These are phyloP conservation scores for Falco naumanni DNA, from an alignment of 2,797 vertebrate genomes.

Conservation along the genomic window DNA sequence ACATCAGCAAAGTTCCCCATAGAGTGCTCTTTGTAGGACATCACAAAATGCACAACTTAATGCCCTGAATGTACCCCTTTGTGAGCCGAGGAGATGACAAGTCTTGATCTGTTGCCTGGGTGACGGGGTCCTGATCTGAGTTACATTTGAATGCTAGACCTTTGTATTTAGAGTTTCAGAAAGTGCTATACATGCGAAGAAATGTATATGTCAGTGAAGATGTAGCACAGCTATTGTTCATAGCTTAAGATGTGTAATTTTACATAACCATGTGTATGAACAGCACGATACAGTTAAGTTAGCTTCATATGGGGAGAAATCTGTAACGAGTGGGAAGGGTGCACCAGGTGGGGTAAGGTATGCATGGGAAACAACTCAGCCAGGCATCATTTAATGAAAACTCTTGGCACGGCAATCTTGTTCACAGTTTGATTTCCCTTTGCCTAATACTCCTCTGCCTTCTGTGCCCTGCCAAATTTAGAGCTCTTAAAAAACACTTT, in stretches of 20 bases:
- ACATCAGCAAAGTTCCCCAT: not conserved
- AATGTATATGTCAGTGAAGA: not conserved
- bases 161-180: not conserved
- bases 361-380: not conserved
- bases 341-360: not conserved
- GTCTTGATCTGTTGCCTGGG: not conserved
- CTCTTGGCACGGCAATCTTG: not conserved
- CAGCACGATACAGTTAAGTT: not conserved
- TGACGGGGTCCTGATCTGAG: not conserved
- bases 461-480: not conserved
- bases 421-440: not conserved
- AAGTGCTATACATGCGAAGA: rapidly evolving
- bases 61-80: not conserved
- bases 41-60: not conserved
- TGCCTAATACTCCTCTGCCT: not conserved
- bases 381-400: not conserved
- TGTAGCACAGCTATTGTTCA: not conserved
- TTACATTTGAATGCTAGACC: not conserved
- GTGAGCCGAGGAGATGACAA: rapidly evolving
- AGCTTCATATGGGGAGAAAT: not conserved
- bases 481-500: not conserved
- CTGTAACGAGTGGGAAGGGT: not conserved
- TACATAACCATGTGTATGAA: not conserved
- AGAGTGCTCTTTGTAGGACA: not conserved
- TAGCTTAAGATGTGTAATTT: not conserved